Evolutionary conservation across 2,113 vertebrate species (phyloP).

Genomic region (Galbula dea): DNA sequence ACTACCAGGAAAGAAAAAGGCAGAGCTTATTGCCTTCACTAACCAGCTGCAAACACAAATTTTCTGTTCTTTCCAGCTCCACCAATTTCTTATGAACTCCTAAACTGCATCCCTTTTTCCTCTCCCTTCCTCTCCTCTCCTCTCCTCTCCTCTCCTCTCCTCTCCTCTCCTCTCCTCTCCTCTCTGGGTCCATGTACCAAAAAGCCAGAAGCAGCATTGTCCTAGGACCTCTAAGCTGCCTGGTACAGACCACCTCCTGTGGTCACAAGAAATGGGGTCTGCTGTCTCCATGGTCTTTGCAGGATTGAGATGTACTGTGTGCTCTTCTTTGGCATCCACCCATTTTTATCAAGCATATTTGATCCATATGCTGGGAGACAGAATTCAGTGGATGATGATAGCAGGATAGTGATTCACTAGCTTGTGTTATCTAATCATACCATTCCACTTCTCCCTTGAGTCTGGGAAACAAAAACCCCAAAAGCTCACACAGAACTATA

Average conservation of each 20-base stretch:
- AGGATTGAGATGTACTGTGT: background rate
- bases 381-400: rapidly evolving
- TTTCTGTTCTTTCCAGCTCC: background rate
- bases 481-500: background rate
- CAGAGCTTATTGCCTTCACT: background rate
- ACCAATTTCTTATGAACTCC: background rate
- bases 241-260: background rate
- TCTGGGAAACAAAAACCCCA: background rate
- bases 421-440: background rate
- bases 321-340: background rate
- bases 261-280: background rate
- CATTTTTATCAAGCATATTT: background rate
- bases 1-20: background rate
- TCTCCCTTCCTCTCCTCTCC: background rate
- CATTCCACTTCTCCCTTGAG: background rate
- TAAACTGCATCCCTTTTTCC: background rate
- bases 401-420: background rate
- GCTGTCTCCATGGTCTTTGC: background rate
- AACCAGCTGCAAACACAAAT: background rate
- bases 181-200: background rate
- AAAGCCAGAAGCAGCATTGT: background rate
- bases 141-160: too few species aligned
- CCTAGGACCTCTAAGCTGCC: background rate
- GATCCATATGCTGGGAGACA: background rate
- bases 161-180: background rate